Base-by-base conservation (phyloP, 2,797 vertebrate genomes). In the Lutjanus argentimaculatus region DNA sequence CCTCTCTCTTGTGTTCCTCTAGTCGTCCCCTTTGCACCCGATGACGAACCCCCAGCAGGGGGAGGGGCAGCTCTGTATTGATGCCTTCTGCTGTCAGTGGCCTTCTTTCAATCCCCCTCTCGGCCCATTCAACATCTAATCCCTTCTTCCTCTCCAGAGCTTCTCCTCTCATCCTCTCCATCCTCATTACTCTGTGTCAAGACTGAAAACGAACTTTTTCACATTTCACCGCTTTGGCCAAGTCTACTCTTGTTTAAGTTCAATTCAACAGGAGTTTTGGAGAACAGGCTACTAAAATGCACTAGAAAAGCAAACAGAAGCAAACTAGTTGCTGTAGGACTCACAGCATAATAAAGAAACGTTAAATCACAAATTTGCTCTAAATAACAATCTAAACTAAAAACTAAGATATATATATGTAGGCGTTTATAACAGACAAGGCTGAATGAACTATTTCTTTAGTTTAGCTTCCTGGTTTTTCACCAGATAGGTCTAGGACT, bases 21-120 rank as follows among this genome's bases (percentile, higher is more conserved):
- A 58, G 84, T 87, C 21, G 55, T 85, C 90, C 88, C 90, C 91
- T 93, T 93, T 92, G 89, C 91, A 84, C 90, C 83, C 80, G 1
- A 57, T 67, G 80, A 84, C 69, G 82, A 69, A 83, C 90, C 89
- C 90, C 87, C 72, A 64, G 67, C 61, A 75, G 91, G 94, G 92
- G 92, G 93, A 87, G 91, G 91, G 91, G 88, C 69, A 7, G 69
- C 72, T 40, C 72, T 81, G 82, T 53, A 93, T 93, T 94, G 91
- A 95, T 88, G 90, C 90, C 92, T 92, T 93, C 91, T 95, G 94
- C 92, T 93, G 90, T 93, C 90, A 92, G 85, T 84, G 90, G 91
- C 89, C 88, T 86, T 85, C 90, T 92, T 92, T 93, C 91, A 90
- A 77, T 81, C 74, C 79, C 62, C 67, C 62, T 78, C 76, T 89